These are phyloP conservation scores for Holothuria scabra DNA, from an alignment of 53 echinoderm and acorn worm species.

Conservation along the genomic window DNA sequence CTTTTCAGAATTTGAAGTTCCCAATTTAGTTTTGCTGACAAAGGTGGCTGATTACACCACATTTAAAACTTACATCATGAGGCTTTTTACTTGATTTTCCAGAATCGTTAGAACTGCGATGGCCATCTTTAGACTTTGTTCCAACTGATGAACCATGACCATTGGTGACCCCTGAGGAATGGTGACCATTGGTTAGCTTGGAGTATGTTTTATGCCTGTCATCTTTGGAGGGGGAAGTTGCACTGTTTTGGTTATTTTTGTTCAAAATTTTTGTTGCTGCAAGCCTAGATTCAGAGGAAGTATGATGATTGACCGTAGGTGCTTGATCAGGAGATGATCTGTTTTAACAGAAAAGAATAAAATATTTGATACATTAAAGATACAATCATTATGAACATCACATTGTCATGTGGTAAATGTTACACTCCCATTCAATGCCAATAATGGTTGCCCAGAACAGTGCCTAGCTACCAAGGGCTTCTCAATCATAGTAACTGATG, in stretches of 20 bases:
- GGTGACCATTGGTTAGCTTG: conserved; percentile 34
- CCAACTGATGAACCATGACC: conserved; percentile 27
- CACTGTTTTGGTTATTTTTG: conserved; percentile 32
- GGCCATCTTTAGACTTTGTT: conserved; percentile 26
- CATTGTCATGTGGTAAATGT: too few relatives aligned
- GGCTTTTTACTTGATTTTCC: conserved; percentile 48
- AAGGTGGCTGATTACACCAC: too few relatives aligned
- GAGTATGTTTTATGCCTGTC: conserved; percentile 29
- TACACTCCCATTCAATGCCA: too few relatives aligned
- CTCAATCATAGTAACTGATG: too few relatives aligned
- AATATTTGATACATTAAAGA: too few relatives aligned
- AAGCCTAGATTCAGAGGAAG: background rate
- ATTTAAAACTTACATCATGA: conserved; percentile 7
- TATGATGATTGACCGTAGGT: background rate
- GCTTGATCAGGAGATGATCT: background rate
- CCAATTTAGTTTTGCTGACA: too few relatives aligned
- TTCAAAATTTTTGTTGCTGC: conserved; percentile 9
- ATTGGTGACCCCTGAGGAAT: background rate
- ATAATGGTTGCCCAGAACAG: too few relatives aligned
- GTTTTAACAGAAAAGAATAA: too few relatives aligned
- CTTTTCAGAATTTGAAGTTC: too few relatives aligned
- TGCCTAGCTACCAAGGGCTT: too few relatives aligned
- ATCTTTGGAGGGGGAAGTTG: conserved; percentile 15
- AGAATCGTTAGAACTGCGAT: conserved; percentile 41
- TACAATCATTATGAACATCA: too few relatives aligned